A percentile compares a stretch with the other conserved stretches of the same genome.
Evolutionary conservation across 2,888 invertebrate genomes (phyloP).

Genomic region (Eupithecia subfuscata): DNA sequence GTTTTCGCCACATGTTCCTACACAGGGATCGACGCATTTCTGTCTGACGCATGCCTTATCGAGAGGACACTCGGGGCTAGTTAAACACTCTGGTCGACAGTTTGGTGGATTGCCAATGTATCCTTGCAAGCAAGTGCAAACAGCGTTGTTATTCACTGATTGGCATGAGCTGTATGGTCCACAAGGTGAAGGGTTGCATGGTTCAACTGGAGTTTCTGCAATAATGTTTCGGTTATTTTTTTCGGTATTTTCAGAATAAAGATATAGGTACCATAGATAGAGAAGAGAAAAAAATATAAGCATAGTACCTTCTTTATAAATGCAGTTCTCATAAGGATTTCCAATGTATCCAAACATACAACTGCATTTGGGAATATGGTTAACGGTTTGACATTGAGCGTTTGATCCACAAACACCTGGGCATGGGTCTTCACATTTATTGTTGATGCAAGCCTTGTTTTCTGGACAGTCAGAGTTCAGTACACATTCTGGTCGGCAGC

Average conservation of each 20-base stretch:
- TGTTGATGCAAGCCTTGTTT: conserved; percentile 86
- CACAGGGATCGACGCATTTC: conserved; percentile 92
- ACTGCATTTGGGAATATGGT: conserved; percentile 90
- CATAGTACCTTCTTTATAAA: conserved; percentile 65
- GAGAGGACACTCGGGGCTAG: conserved; percentile 91
- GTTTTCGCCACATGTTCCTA: conserved; percentile 88
- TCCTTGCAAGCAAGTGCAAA: conserved; percentile 87
- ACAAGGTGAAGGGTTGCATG: conserved; percentile 91
- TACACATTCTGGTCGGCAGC: conserved; percentile 89
- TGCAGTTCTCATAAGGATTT: conserved; percentile 85
- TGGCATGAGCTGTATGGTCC: conserved; percentile 90
- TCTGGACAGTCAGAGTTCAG: conserved; percentile 87
- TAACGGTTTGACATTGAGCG: conserved; percentile 89
- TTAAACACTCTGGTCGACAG: conserved; percentile 91
- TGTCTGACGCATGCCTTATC: conserved; percentile 90
- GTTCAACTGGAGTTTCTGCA: conserved; percentile 80
- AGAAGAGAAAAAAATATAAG: not conserved
- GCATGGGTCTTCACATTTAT: conserved; percentile 89
- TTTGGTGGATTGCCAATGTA: conserved; percentile 90
- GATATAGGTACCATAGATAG: not conserved
- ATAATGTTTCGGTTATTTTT: conserved; percentile 24
- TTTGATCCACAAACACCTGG: conserved; percentile 90
- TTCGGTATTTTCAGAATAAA: not conserved
- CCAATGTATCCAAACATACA: conserved; percentile 87
- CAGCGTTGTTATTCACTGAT: conserved; percentile 85